Evolutionary conservation across 2,113 vertebrate genomes (phyloP).

Genomic region (Leucopsar rothschildi): DNA sequence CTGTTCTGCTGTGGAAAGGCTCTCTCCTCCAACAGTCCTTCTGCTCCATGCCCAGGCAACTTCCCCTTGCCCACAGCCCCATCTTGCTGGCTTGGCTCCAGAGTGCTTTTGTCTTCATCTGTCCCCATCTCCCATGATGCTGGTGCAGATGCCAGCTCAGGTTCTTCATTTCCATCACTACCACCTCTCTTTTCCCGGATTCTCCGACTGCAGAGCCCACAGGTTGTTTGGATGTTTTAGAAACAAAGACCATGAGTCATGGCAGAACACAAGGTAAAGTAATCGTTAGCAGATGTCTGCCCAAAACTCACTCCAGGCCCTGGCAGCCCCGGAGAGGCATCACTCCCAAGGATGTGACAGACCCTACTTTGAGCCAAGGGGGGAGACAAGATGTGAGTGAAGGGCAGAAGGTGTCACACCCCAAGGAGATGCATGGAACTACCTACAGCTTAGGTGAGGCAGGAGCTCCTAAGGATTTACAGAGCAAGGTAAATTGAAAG

Average conservation of each 20-base stretch:
- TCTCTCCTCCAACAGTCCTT: background rate
- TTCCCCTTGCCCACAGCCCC: background rate
- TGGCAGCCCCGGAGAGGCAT: background rate
- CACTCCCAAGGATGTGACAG: background rate
- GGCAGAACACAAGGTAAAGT: background rate
- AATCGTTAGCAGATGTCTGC: background rate
- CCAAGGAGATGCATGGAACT: background rate
- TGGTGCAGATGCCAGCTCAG: background rate
- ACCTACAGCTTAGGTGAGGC: background rate
- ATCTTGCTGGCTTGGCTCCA: background rate
- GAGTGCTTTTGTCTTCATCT: background rate
- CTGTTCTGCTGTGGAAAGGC: background rate
- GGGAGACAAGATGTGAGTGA: background rate
- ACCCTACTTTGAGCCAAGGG: background rate
- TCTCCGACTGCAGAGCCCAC: background rate
- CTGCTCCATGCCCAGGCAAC: background rate
- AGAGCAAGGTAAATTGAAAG: background rate
- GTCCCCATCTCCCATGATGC: rapidly evolving
- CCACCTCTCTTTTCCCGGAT: background rate
- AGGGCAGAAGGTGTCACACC: background rate
- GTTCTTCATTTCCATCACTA: background rate
- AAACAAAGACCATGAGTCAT: background rate
- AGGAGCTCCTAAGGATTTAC: background rate
- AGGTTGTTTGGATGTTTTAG: background rate
- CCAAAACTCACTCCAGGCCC: background rate